phyloP scores from a whole-genome alignment of 2,113 vertebrate species.

The Atlantisia rogersi region DNA sequence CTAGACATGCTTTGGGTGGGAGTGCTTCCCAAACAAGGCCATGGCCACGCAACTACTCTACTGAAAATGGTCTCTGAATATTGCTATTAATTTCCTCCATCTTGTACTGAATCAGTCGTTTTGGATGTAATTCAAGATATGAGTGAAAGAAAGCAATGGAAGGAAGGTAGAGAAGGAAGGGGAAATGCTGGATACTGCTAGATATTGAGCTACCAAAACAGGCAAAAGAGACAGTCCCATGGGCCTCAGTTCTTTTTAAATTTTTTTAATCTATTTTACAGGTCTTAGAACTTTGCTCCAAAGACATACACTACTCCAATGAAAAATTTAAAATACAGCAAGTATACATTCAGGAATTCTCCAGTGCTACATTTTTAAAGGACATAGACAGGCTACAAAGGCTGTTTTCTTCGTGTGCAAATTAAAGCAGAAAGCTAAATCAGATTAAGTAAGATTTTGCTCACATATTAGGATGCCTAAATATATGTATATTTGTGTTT shows the following conservation, averaged over 20 bases:
- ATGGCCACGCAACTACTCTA: background rate
- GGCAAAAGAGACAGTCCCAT: background rate
- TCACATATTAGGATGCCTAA: background rate
- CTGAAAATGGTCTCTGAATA: background rate
- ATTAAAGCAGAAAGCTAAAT: background rate
- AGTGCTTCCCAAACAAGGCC: background rate
- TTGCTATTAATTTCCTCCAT: background rate
- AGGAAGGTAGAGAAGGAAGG: background rate
- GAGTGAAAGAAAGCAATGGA: background rate
- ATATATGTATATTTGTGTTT: background rate
- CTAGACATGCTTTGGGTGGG: background rate
- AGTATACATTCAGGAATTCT: background rate
- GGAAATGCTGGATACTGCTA: background rate
- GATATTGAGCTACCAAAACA: background rate
- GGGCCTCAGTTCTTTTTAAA: background rate
- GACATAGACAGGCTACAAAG: background rate
- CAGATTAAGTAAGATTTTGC: background rate
- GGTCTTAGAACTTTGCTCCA: background rate
- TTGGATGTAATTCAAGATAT: background rate
- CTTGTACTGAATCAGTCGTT: background rate
- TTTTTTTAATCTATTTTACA: background rate
- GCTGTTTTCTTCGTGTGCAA: background rate
- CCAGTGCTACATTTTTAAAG: background rate
- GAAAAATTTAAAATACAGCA: background rate
- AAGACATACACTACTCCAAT: background rate